Conservation (phyloP, 2,888 invertebrate species). For the Sabatieria punctata region DNA sequence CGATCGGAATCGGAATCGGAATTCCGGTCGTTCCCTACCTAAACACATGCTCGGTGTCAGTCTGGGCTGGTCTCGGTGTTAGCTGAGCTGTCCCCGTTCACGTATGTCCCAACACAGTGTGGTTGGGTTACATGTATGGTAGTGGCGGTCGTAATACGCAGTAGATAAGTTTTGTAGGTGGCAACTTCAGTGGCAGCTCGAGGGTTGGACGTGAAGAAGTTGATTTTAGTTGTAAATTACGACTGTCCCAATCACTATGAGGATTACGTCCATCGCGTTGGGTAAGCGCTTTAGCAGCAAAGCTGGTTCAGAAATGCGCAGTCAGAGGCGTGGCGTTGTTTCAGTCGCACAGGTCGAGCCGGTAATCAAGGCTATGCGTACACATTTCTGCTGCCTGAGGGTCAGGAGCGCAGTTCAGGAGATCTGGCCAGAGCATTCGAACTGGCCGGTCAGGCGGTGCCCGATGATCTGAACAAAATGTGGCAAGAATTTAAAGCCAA, state of each 20-base stretch:
- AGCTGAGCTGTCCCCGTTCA: no score
- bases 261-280: constrained; percentile 96
- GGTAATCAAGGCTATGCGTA: constrained; percentile 94
- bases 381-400: constrained; percentile 81
- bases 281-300: constrained; percentile 33
- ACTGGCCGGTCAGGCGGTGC: constrained; percentile 55
- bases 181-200: constrained; percentile 96
- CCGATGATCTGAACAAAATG: constrained; percentile 55
- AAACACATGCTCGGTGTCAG: no score
- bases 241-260: constrained; percentile 99
- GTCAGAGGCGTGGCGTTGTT: no score
- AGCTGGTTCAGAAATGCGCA: neutral
- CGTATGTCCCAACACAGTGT: no score
- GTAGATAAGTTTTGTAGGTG: no score
- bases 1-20: no score
- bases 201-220: constrained; percentile 93
- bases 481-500: constrained; percentile 75
- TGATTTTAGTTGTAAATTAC: constrained; percentile 92
- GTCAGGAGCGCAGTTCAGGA: constrained; percentile 73
- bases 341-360: constrained; percentile 43
- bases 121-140: no score
- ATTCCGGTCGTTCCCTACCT: no score
- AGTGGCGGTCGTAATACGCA: no score
- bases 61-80: no score
- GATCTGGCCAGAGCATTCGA: constrained; percentile 66